Percentiles rank a stretch among this genome's conserved stretches.
These are phyloP conservation scores for Hyperoplus lanceolatus DNA, from an alignment of 2,797 vertebrate genomes.

Conservation along the genomic window DNA sequence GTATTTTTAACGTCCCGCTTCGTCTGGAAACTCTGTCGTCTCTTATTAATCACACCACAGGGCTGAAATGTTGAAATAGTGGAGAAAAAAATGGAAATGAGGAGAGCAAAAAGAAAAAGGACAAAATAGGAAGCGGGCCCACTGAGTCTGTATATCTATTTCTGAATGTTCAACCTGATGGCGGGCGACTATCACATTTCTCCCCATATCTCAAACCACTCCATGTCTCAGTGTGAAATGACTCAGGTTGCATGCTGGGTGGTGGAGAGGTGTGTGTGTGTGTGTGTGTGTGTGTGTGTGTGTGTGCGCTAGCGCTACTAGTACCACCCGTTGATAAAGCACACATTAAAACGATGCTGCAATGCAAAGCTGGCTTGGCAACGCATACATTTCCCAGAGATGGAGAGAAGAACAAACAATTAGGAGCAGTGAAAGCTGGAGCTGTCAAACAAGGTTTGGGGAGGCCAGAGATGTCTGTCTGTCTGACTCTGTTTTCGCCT, in stretches of 20 bases:
- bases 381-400: slow-evolving; percentile 58
- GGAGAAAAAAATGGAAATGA: slow-evolving; percentile 56
- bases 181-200: slow-evolving; percentile 70
- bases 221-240: slow-evolving; percentile 71
- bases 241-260: slow-evolving; percentile 70
- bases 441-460: slow-evolving; percentile 80
- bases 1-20: slow-evolving; percentile 80
- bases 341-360: slow-evolving; percentile 76
- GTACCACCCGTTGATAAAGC: slow-evolving; percentile 78
- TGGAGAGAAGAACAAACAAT: slow-evolving; percentile 70
- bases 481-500: slow-evolving; percentile 43
- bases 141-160: slow-evolving; percentile 61
- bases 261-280: no score
- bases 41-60: slow-evolving; percentile 83
- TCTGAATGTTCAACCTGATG: slow-evolving; percentile 60
- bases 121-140: slow-evolving; percentile 18
- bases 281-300: no score
- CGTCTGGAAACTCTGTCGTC: slow-evolving; percentile 78
- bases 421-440: slow-evolving; percentile 68
- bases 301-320: no score
- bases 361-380: slow-evolving; percentile 69
- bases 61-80: slow-evolving; percentile 74
- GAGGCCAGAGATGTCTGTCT: slow-evolving; percentile 59
- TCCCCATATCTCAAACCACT: slow-evolving; percentile 51
- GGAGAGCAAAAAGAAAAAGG: slow-evolving; percentile 21